A percentile compares a stretch with the other conserved stretches of the same genome.
Conservation (phyloP, 2,113 vertebrate species). For the Sisor rabdophorus region DNA sequence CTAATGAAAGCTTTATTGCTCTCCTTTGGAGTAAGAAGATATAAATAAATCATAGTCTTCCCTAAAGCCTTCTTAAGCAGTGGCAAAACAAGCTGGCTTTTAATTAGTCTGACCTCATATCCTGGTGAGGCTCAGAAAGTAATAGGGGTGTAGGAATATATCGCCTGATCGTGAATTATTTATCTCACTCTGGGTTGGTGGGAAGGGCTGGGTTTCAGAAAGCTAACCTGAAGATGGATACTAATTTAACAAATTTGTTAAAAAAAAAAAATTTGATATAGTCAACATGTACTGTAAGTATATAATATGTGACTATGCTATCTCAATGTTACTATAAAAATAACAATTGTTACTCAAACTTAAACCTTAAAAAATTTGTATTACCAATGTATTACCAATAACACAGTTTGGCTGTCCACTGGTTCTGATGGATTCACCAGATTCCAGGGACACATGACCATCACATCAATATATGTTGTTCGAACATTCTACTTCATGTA, state of each 20-base stretch:
- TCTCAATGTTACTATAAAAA: too few relatives aligned
- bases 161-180: conserved; percentile 37
- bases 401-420: too few relatives aligned
- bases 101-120: conserved; percentile 47
- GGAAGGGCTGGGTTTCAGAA: not conserved
- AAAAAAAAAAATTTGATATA: too few relatives aligned
- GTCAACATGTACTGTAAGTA: too few relatives aligned
- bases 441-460: too few relatives aligned
- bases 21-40: conserved; percentile 1
- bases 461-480: too few relatives aligned
- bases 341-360: too few relatives aligned
- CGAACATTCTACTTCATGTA: too few relatives aligned
- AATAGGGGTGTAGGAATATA: conserved; percentile 43
- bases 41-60: conserved; percentile 30
- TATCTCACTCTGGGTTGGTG: conserved; percentile 22
- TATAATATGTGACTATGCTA: too few relatives aligned
- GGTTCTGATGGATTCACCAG: too few relatives aligned
- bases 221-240: conserved; percentile 29
- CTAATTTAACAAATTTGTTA: not conserved
- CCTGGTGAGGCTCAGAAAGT: conserved; percentile 36
- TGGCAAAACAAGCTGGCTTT: conserved; percentile 23
- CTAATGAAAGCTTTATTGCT: conserved; percentile 15
- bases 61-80: conserved; percentile 19
- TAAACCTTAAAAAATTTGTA: too few relatives aligned
- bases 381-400: too few relatives aligned